Evolutionary conservation across 2,113 vertebrate genomes (phyloP), one percentile per base, ranked within the genome.

Genomic region (Erythrocebus patas): DNA sequence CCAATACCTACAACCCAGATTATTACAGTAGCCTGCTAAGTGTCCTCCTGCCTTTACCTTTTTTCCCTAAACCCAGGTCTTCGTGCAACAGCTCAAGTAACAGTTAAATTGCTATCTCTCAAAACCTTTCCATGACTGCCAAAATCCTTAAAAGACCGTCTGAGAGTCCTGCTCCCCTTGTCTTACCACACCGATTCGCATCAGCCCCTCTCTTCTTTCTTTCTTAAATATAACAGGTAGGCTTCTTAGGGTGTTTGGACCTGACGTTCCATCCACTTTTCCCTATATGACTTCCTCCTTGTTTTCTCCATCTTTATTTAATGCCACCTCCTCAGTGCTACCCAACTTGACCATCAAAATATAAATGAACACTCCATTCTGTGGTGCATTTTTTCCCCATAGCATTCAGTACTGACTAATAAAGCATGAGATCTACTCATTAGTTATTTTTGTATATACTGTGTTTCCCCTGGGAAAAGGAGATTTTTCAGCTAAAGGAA

Each of bases 401-500:
- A 89, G 14, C 2, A 40, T 73, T 88, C 76, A 64, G 6, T 57
- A 55, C 3, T 11, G 90, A 25, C 0, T 72, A 75, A 70, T 3
- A 30, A 40, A 38, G 0, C 5, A 40, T 61, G 2, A 4, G 14
- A 66, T n/a, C 8, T 57, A 35, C 2, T 79, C 8, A 73, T 75
- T 61, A 61, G 48, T 45, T 75, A 84, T 57, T 5, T 48, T 50
- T 25, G 52, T 79, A 10, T 13, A n/a, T 64, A n/a, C 9, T 79
- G 6, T 64, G 6, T 90, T 11, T 93, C 25, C 48, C 88, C 45
- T 0, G 0, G 61, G 61, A 30, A 64, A 30, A 64, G 61, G 61
- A 30, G 61, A 64, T 64, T 92, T 94, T 70, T 97, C 85, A 84
- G 22, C n/a, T 61, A 59, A 17, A 75, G 5, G 0, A 97, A 86